phyloP scores from a whole-genome alignment of 2,113 vertebrate species.

The Orycteropus afer region DNA sequence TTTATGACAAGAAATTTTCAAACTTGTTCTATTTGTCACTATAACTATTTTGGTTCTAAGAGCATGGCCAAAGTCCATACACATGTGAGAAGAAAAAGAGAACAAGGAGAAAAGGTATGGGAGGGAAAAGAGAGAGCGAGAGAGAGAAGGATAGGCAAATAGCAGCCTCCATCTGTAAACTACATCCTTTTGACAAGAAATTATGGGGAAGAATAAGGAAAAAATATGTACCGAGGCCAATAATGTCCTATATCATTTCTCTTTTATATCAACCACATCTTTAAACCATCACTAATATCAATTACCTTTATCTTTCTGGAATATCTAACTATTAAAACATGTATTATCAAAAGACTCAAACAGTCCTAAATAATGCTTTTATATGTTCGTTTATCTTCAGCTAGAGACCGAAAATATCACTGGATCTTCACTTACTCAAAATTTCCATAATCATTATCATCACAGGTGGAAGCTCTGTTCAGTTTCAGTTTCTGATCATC shows the following conservation, averaged over 20 bases:
- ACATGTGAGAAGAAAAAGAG: not conserved
- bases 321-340: constrained; percentile 23
- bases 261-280: not conserved
- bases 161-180: not conserved
- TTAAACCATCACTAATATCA: not conserved
- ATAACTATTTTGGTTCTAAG: not conserved
- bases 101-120: not conserved
- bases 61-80: not conserved
- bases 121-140: not conserved
- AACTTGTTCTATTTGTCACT: not conserved
- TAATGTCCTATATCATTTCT: not conserved
- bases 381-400: constrained; percentile 39
- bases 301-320: not conserved
- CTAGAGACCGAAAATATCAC: constrained; percentile 47
- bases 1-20: constrained; percentile 36
- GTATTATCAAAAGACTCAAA: not conserved
- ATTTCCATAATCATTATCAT: constrained; percentile 48
- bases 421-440: not conserved
- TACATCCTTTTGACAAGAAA: not conserved
- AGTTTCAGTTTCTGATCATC: constrained; percentile 70
- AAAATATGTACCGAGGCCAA: not conserved
- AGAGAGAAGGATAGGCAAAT: not conserved
- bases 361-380: constrained; percentile 58
- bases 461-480: constrained; percentile 66
- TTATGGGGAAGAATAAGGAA: not conserved